A percentile compares a stretch with the other conserved stretches of the same genome.
These are phyloP conservation scores for Paradoxurus hermaphroditus DNA, from an alignment of 2,113 vertebrate genomes.

Conservation along the genomic window DNA sequence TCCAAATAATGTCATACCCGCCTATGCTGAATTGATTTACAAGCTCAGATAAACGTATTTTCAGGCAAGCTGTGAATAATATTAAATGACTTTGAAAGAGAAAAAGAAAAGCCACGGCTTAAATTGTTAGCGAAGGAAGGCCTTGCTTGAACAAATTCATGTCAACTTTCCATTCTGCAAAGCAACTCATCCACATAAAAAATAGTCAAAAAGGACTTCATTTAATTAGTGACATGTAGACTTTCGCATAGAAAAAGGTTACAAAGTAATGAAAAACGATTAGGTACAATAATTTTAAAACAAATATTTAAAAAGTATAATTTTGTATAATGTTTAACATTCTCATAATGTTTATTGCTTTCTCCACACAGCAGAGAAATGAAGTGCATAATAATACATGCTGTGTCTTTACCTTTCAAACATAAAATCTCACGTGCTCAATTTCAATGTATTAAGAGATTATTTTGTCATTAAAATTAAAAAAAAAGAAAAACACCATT, in stretches of 20 bases:
- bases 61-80: conserved; percentile 17
- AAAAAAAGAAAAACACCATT: conserved; percentile 72
- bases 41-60: conserved; percentile 18
- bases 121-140: neutral
- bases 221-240: conserved; percentile 91
- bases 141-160: neutral
- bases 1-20: conserved; percentile 17
- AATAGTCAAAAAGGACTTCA: conserved; percentile 83
- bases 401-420: conserved; percentile 81
- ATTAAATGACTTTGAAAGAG: conserved; percentile 20
- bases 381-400: conserved; percentile 92
- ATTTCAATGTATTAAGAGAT: conserved; percentile 84
- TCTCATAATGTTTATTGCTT: conserved; percentile 87
- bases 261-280: conserved; percentile 87
- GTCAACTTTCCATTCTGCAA: conserved; percentile 33
- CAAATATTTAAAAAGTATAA: conserved; percentile 87
- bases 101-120: conserved; percentile 19
- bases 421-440: conserved; percentile 83
- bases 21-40: neutral
- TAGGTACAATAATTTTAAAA: conserved; percentile 90
- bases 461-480: conserved; percentile 83
- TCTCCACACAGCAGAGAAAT: conserved; percentile 93
- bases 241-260: conserved; percentile 93
- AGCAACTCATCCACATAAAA: conserved; percentile 76
- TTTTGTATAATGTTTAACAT: conserved; percentile 90